Base-by-base conservation (phyloP, 1,140 invertebrate species). In the Pseudomyrmex gracilis region DNA sequence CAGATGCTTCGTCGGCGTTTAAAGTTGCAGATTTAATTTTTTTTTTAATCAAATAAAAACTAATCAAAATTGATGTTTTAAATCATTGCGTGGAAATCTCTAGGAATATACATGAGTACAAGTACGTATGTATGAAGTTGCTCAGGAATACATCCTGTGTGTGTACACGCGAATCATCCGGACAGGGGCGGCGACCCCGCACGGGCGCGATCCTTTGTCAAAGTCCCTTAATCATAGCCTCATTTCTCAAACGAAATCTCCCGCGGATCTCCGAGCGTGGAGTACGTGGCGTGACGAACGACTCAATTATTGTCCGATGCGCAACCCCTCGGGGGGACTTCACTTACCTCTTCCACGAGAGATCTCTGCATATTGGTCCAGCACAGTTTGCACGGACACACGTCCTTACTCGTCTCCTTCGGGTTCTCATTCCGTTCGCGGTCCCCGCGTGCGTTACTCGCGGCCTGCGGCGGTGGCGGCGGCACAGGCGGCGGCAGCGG, bases 401-500 rank as follows among this genome's bases (percentile, higher is more conserved):
- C 82, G 10, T 93, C 93, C 77, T 92, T 91, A 70, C 66, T 77
- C 22, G 73, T n/a, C 43, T 94, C 93, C 77, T 90, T 92, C 63
- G 84, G 83, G 73, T 87, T 91, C 51, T 90, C 91, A 64, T 51
- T 71, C 85, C 90, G 86, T 24, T 93, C 90, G 43, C 90, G 86
- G 17, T 91, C 92, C 12, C 83, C 87, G 51, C 76, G 66, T 12
- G 43, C 8, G 8, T 77, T 77, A 43, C 61, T 49, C 34, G 89
- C 89, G 47, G 64, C 73, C 53, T 94, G 91, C 0, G 93, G 93
- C 0, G 93, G 93, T 24, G 93, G 93, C 1, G 94, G 94, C 45
- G 94, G 93, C 13, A 94, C 93, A 0, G 94, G 93, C 3, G 94
- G 94, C 57, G 94, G 94, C 78, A 94, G 77, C n/a, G 93, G 94